These are phyloP conservation scores for Plecturocebus donacophilus DNA, from an alignment of 2,113 vertebrate genomes.

Conservation along the genomic window DNA sequence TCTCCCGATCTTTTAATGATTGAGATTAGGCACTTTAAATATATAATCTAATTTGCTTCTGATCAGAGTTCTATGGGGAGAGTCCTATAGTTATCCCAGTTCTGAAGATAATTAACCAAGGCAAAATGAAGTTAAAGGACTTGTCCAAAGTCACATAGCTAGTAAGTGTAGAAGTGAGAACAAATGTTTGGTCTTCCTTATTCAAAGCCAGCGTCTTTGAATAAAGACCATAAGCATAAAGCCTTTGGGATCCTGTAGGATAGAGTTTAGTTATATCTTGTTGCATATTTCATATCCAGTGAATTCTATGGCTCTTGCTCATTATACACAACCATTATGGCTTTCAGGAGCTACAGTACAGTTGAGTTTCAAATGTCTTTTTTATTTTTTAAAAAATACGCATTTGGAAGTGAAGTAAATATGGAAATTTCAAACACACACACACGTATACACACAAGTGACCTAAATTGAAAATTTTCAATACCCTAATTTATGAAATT, in stretches of 20 bases:
- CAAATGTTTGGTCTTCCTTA: not conserved
- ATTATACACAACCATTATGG: not conserved
- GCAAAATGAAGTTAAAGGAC: not conserved
- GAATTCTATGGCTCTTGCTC: not conserved
- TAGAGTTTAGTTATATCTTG: not conserved
- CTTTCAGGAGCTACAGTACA: not conserved
- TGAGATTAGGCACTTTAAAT: not conserved
- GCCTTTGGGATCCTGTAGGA: not conserved
- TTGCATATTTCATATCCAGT: not conserved
- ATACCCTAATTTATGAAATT: not conserved
- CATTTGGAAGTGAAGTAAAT: conserved; percentile 35
- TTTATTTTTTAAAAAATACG: not conserved
- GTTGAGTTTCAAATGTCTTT: not conserved
- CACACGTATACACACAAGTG: not conserved
- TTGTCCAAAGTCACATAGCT: not conserved
- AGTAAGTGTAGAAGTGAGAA: not conserved
- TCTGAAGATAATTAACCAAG: conserved; percentile 22
- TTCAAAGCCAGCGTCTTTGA: not conserved
- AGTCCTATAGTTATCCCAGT: not conserved
- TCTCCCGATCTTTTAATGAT: no score
- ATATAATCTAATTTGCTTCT: not conserved
- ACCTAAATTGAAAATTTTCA: not conserved
- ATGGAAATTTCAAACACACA: not conserved
- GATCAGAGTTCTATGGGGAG: not conserved
- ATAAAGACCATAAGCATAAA: not conserved